Evolutionary conservation across 2,113 vertebrate species (phyloP).

Genomic region (Pyrgilauda ruficollis): DNA sequence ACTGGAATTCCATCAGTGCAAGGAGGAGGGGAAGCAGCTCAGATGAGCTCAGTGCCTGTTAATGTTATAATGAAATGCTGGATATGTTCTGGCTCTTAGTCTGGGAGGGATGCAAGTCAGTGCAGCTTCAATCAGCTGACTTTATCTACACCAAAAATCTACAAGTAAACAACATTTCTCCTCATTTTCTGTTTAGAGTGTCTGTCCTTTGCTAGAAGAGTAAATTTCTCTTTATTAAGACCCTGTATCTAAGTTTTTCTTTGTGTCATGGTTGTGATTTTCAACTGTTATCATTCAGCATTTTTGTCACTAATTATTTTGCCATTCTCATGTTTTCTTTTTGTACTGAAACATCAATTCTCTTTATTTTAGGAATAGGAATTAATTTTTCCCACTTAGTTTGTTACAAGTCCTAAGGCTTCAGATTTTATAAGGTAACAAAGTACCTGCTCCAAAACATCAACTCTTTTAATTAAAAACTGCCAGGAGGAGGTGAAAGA

Average conservation of each 20-base stretch:
- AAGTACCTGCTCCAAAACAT: background rate
- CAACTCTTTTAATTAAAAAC: constrained; percentile 21
- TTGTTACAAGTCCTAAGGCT: background rate
- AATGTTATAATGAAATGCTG: background rate
- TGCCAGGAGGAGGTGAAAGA: background rate
- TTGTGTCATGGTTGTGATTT: background rate
- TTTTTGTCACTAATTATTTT: constrained; percentile 2
- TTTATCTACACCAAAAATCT: background rate
- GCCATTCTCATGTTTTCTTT: background rate
- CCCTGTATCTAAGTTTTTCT: background rate
- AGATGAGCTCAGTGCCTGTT: background rate
- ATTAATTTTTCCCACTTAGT: background rate
- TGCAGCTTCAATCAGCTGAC: background rate
- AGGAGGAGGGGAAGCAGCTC: background rate
- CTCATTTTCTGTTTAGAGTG: background rate
- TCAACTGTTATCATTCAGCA: background rate
- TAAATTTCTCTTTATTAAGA: background rate
- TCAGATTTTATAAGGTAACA: background rate
- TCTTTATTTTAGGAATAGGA: background rate
- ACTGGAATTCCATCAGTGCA: background rate
- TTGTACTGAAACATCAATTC: background rate
- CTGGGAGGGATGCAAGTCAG: background rate
- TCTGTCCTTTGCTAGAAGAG: background rate
- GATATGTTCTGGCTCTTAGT: background rate
- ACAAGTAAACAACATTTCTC: background rate